phyloP scores from a whole-genome alignment of 2,113 vertebrate genomes.

The Delphinus delphis region DNA sequence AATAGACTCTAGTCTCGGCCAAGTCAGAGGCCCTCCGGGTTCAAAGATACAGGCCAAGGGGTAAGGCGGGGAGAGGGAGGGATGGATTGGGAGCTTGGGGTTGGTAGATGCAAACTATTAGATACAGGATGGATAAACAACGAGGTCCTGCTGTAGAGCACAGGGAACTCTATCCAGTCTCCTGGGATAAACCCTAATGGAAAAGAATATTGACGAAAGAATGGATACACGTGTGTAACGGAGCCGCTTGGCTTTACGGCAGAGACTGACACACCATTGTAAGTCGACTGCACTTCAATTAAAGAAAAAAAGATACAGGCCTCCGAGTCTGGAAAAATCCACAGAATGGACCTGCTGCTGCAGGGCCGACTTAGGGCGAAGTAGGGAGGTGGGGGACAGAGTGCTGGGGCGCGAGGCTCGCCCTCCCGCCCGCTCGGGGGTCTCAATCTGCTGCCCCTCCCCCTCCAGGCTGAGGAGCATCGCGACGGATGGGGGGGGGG shows the following conservation, averaged over 20 bases:
- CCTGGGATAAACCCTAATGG: background rate
- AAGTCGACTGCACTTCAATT: background rate
- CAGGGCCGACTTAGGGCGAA: background rate
- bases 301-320: background rate
- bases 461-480: too few species aligned
- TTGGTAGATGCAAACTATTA: background rate
- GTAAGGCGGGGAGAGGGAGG: rapidly evolving
- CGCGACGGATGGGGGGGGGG: rapidly evolving
- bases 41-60: background rate
- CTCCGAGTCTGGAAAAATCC: background rate
- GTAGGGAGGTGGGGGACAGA: rapidly evolving
- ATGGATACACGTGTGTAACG: background rate
- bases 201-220: background rate
- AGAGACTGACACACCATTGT: background rate
- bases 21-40: background rate
- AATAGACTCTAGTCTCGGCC: background rate
- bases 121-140: background rate
- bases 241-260: background rate
- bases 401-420: rapidly evolving
- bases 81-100: rapidly evolving
- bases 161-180: background rate
- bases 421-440: rapidly evolving
- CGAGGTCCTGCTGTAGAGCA: background rate
- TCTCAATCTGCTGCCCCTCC: background rate
- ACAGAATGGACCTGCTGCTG: background rate